phyloP scores from a whole-genome alignment of 2,113 vertebrate genomes.

The Nansenia antarctica region DNA sequence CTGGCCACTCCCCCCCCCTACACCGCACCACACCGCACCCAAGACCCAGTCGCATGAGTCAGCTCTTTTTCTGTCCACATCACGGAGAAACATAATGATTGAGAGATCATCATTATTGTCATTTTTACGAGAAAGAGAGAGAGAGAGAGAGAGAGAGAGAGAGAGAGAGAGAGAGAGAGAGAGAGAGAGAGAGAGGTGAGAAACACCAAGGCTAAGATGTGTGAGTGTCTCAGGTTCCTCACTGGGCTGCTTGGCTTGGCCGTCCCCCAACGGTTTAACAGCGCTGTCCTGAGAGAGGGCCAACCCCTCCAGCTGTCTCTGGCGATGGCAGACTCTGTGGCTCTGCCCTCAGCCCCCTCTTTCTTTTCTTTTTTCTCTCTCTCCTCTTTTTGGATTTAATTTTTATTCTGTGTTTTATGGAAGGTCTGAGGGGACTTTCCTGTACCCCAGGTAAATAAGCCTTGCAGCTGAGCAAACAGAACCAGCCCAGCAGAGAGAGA shows the following conservation, averaged over 20 bases:
- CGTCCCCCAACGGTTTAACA: constrained; percentile 74
- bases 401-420: constrained; percentile 52
- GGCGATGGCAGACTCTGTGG: constrained; percentile 57
- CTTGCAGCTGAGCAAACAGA: constrained; percentile 95
- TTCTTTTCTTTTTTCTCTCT: constrained; percentile 19
- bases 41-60: constrained; percentile 60
- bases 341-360: constrained; percentile 72
- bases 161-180: constrained; percentile 31
- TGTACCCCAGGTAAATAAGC: constrained; percentile 90
- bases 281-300: constrained; percentile 76
- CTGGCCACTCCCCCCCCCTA: constrained; percentile 55
- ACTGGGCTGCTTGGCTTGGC: constrained; percentile 85
- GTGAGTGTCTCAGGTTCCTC: constrained; percentile 74
- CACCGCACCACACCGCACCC: constrained; percentile 41
- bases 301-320: constrained; percentile 11
- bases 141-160: constrained; percentile 16
- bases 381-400: constrained; percentile 78
- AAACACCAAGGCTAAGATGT: constrained; percentile 48
- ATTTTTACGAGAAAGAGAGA: constrained; percentile 7
- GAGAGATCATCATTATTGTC: too few relatives aligned
- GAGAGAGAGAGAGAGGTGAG: constrained; percentile 37
- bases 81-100: too few relatives aligned
- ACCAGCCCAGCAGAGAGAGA: constrained; percentile 19
- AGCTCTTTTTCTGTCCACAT: constrained; percentile 44
- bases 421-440: constrained; percentile 85